Percentiles rank a stretch among this genome's conserved stretches.
phyloP scores from a whole-genome alignment of 2,797 vertebrate species.

The Leptatherina wallacei region DNA sequence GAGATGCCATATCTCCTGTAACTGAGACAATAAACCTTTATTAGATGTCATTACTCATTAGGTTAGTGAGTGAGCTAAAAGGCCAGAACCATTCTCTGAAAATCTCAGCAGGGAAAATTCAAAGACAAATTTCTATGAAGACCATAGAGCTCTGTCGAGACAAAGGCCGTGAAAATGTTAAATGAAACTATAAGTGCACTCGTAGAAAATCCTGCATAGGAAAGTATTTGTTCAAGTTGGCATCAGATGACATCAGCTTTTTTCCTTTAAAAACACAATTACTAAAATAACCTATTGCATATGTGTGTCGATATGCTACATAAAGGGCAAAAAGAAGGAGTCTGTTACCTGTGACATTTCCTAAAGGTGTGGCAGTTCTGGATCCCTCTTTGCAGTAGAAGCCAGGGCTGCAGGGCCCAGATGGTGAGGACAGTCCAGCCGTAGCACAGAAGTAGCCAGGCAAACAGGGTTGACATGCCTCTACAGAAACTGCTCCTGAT shows the following conservation, averaged over 20 bases:
- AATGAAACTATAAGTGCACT: slow-evolving; percentile 20
- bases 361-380: slow-evolving; percentile 74
- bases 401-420: slow-evolving; percentile 83
- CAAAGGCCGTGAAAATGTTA: slow-evolving; percentile 45
- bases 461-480: slow-evolving; percentile 84
- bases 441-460: slow-evolving; percentile 86
- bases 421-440: slow-evolving; percentile 81
- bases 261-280: slow-evolving; percentile 14
- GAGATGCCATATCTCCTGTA: slow-evolving; percentile 60
- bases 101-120: slow-evolving; percentile 22
- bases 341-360: slow-evolving; percentile 55
- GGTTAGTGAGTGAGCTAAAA: slow-evolving; percentile 43
- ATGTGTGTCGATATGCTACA: neutral
- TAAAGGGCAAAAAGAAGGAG: slow-evolving; percentile 22
- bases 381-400: slow-evolving; percentile 85
- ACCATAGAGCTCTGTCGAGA: slow-evolving; percentile 5
- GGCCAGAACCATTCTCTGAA: slow-evolving; percentile 41
- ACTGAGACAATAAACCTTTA: slow-evolving; percentile 61
- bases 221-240: slow-evolving; percentile 1
- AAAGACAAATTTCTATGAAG: slow-evolving; percentile 24
- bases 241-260: neutral
- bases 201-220: slow-evolving; percentile 10
- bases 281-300: slow-evolving; percentile 13
- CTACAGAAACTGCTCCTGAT: slow-evolving; percentile 79
- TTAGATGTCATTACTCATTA: slow-evolving; percentile 61